These are phyloP conservation scores for Nematostella vectensis DNA, from an alignment of 92 coral and sea anemone genomes.

Conservation along the genomic window DNA sequence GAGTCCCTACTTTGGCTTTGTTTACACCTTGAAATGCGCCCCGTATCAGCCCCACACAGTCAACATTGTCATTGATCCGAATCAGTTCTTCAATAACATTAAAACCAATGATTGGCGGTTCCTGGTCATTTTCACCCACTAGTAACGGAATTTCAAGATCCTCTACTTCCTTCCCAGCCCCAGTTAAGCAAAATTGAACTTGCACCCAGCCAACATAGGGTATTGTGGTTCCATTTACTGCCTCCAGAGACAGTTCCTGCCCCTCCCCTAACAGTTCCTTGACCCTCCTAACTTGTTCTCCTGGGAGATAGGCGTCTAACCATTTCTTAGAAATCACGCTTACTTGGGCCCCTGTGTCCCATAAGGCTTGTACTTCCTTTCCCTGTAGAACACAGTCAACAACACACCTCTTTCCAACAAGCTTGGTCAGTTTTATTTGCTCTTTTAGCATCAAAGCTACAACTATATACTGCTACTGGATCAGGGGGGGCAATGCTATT, in stretches of 20 bases:
- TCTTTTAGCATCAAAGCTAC: conserved; percentile 25
- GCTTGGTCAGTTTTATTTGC: conserved; percentile 19
- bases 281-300: conserved; percentile 12
- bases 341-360: conserved; percentile 60
- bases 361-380: conserved; percentile 23
- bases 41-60: background rate
- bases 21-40: conserved; percentile 8
- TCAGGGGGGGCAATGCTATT: background rate
- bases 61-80: background rate
- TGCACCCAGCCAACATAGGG: conserved; percentile 44
- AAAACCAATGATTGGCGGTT: conserved; percentile 37
- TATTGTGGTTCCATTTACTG: conserved; percentile 46
- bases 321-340: conserved; percentile 25
- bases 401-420: conserved; percentile 33
- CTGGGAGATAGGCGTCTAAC: conserved; percentile 15
- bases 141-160: conserved; percentile 23
- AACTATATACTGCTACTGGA: background rate
- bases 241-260: conserved; percentile 22
- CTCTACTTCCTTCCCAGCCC: conserved; percentile 10
- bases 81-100: conserved; percentile 39
- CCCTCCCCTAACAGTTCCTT: conserved; percentile 25
- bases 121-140: conserved; percentile 22
- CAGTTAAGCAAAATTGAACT: conserved; percentile 22
- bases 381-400: conserved; percentile 27
- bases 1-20: conserved; percentile 1